phyloP scores from a whole-genome alignment of 2,888 invertebrate species.

The Microplitis deprimator region DNA sequence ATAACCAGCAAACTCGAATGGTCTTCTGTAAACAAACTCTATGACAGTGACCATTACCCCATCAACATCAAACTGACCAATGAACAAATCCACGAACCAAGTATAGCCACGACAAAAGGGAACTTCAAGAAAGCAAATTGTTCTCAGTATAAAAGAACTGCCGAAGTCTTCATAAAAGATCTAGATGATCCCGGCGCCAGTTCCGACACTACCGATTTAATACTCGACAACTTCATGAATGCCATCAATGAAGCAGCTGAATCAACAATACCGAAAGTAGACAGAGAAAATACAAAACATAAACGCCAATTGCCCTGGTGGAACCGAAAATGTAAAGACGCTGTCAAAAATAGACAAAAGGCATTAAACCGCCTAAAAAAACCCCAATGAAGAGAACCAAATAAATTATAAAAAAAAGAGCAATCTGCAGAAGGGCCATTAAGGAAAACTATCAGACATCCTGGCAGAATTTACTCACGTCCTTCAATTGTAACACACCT shows the following conservation, averaged over 20 bases:
- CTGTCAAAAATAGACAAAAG: slow-evolving; percentile 13
- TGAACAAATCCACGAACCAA: too few species aligned
- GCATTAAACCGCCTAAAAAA: neutral
- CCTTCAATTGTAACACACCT: neutral
- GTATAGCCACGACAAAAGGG: slow-evolving; percentile 27
- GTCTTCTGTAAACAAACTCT: neutral
- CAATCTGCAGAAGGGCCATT: neutral
- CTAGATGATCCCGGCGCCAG: neutral
- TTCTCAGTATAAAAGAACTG: slow-evolving; percentile 1
- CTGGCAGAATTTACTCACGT: slow-evolving; percentile 21
- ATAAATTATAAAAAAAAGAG: neutral
- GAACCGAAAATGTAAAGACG: slow-evolving; percentile 39
- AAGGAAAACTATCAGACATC: slow-evolving; percentile 29
- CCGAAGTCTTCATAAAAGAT: neutral
- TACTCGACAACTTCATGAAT: neutral
- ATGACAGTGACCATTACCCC: slow-evolving; percentile 46
- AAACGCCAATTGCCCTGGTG: slow-evolving; percentile 41
- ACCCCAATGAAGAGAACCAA: neutral
- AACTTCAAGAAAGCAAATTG: slow-evolving; percentile 45
- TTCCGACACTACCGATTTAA: neutral
- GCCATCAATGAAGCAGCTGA: neutral
- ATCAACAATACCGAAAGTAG: too few species aligned
- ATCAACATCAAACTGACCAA: slow-evolving; percentile 26
- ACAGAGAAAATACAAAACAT: too few species aligned
- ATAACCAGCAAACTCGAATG: slow-evolving; percentile 12